These are phyloP conservation scores for Apis laboriosa DNA, from an alignment of 1,140 invertebrate species.

Conservation along the genomic window DNA sequence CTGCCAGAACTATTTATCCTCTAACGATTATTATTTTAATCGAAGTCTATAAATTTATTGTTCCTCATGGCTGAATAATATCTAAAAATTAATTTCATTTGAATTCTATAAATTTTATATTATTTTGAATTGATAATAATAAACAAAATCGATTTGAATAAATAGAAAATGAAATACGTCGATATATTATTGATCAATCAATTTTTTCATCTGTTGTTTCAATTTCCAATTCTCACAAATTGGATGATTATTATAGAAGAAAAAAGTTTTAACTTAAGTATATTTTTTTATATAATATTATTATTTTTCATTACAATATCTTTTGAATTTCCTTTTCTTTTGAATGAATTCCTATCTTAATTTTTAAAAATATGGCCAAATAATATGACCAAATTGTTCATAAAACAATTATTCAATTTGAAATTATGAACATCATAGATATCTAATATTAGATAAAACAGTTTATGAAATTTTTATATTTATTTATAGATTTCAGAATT, in stretches of 20 bases:
- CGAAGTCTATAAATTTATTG: conserved; percentile 47
- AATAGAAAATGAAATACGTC: conserved; percentile 16
- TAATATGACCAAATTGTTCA: too few relatives aligned
- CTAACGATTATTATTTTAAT: conserved; percentile 40
- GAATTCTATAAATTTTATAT: conserved; percentile 49
- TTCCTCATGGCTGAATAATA: neutral
- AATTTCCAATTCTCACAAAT: conserved; percentile 42
- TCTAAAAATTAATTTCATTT: conserved; percentile 29
- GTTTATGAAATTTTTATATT: neutral
- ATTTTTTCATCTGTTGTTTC: conserved; percentile 43
- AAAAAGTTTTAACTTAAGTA: neutral
- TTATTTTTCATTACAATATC: neutral
- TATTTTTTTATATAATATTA: neutral
- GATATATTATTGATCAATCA: conserved; percentile 46
- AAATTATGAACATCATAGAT: neutral
- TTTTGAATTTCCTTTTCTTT: too few relatives aligned
- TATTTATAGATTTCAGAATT: too few relatives aligned
- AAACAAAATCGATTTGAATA: conserved; percentile 46
- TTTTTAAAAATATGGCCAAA: neutral
- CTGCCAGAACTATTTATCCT: neutral
- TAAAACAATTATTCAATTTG: neutral
- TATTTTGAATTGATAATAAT: neutral
- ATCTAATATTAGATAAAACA: neutral
- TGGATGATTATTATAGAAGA: neutral
- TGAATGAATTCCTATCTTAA: too few relatives aligned